phyloP scores from a whole-genome alignment of 2,797 vertebrate genomes.

The Danio aesculapii region DNA sequence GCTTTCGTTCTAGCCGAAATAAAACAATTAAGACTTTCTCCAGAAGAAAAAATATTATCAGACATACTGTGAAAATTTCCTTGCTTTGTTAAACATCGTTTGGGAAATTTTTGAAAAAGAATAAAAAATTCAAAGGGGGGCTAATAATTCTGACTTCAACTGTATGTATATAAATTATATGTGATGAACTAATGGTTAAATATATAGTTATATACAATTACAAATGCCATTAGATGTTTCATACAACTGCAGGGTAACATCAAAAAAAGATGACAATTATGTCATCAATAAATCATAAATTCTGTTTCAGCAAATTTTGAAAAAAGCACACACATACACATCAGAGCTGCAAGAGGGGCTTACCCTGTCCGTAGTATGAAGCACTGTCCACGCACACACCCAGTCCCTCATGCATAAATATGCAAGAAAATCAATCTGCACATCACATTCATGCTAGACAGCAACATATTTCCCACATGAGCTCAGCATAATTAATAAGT shows the following conservation, averaged over 20 bases:
- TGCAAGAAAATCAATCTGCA: constrained; percentile 41
- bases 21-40: too few relatives aligned
- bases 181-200: too few relatives aligned
- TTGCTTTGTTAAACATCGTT: too few relatives aligned
- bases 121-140: too few relatives aligned
- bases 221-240: background rate
- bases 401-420: constrained; percentile 65
- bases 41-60: too few relatives aligned
- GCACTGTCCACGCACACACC: constrained; percentile 72
- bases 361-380: constrained; percentile 49
- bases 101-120: too few relatives aligned
- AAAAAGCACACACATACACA: background rate
- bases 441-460: constrained; percentile 30
- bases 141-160: too few relatives aligned
- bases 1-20: too few relatives aligned
- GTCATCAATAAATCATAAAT: background rate
- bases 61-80: too few relatives aligned
- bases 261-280: background rate
- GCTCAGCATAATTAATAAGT: constrained; percentile 49
- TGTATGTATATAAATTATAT: too few relatives aligned
- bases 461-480: constrained; percentile 55
- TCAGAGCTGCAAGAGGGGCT: constrained; percentile 30
- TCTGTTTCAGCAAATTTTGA: constrained; percentile 23
- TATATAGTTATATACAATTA: too few relatives aligned
- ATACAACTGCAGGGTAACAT: background rate